phyloP scores from a whole-genome alignment of 1,140 invertebrate species.

The Aphelinus certus region DNA sequence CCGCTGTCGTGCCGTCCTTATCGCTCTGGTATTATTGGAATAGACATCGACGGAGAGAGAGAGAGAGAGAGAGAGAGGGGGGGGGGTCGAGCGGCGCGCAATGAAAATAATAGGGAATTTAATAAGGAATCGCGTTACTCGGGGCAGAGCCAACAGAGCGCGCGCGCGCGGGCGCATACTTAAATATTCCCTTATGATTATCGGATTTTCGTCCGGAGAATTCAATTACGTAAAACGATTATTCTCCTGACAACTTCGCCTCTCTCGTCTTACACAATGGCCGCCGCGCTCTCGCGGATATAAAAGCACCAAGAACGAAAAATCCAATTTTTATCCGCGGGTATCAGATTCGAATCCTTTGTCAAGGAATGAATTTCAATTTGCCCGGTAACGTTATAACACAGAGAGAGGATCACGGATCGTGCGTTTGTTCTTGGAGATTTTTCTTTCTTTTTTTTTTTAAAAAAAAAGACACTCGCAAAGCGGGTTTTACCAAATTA shows the following conservation, averaged over 20 bases:
- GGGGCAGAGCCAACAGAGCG: neutral
- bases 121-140: constrained; percentile 18
- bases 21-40: constrained; percentile 11
- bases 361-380: too few relatives aligned
- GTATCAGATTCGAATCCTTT: too few relatives aligned
- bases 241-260: constrained; percentile 18
- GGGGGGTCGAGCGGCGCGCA: neutral
- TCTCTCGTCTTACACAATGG: constrained; percentile 20
- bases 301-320: constrained; percentile 2
- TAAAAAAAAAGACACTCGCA: too few relatives aligned
- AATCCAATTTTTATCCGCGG: neutral
- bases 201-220: constrained; percentile 35
- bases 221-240: constrained; percentile 34
- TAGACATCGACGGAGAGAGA: constrained; percentile 3
- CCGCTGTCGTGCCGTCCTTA: neutral
- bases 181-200: constrained; percentile 34
- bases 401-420: too few relatives aligned
- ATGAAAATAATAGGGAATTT: constrained; percentile 35
- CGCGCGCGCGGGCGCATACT: constrained; percentile 3
- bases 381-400: too few relatives aligned
- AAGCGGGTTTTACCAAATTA: too few relatives aligned
- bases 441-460: too few relatives aligned
- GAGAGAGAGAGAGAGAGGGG: constrained; percentile 3
- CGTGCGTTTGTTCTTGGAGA: too few relatives aligned
- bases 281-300: neutral